These are phyloP conservation scores for Aphelenchoides besseyi DNA, from an alignment of 1,140 invertebrate species.

Conservation along the genomic window DNA sequence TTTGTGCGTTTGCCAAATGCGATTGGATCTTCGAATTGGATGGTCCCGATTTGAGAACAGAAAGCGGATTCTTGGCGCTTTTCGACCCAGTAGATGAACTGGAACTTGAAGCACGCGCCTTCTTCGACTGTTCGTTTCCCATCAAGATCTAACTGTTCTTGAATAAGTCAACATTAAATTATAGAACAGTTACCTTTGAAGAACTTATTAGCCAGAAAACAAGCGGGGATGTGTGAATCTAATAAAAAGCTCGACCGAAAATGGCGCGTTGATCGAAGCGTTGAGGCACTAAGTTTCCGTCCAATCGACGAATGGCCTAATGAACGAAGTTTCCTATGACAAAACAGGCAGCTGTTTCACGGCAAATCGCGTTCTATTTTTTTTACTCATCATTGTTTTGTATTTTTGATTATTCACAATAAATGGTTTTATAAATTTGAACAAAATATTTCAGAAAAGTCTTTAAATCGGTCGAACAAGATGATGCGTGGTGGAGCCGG, in stretches of 20 bases:
- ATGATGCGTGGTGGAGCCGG: slow-evolving; percentile 55
- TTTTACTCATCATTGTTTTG: too few species aligned
- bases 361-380: too few species aligned
- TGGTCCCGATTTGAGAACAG: slow-evolving; percentile 40
- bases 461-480: neutral
- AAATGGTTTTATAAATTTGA: too few species aligned
- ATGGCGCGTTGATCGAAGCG: neutral
- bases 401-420: too few species aligned
- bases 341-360: too few species aligned
- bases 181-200: too few species aligned
- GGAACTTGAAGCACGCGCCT: neutral
- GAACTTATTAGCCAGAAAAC: too few species aligned
- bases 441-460: neutral
- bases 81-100: neutral
- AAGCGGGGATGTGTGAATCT: too few species aligned
- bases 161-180: too few species aligned
- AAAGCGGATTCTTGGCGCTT: neutral
- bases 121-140: slow-evolving; percentile 31
- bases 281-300: neutral
- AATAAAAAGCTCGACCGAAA: neutral
- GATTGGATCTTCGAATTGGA: slow-evolving; percentile 70
- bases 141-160: too few species aligned
- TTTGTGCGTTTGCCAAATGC: slow-evolving; percentile 84
- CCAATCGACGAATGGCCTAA: neutral
- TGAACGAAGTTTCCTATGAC: neutral